These are phyloP conservation scores for Parnassius orleans DNA, from an alignment of 2,888 invertebrate genomes.

Conservation along the genomic window DNA sequence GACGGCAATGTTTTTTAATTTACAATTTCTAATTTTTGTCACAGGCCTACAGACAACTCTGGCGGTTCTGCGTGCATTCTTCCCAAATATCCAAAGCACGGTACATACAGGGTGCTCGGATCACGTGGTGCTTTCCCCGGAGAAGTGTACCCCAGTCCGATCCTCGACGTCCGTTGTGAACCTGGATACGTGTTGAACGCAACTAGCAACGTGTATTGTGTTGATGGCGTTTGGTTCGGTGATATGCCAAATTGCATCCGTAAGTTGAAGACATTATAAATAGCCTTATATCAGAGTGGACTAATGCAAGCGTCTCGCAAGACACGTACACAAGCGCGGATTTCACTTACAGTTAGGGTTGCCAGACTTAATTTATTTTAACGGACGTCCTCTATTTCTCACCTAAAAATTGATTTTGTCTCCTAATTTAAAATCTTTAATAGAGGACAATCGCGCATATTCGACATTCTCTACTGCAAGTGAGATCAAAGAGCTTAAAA, in stretches of 20 bases:
- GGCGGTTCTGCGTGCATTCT: slow-evolving; percentile 20
- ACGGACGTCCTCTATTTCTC: too few species aligned
- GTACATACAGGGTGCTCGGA: slow-evolving; percentile 20
- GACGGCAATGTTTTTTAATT: too few species aligned
- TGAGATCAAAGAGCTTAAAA: too few species aligned
- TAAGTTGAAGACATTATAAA: slow-evolving; percentile 22
- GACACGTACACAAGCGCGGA: too few species aligned
- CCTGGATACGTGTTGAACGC: slow-evolving; percentile 15
- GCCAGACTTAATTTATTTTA: too few species aligned
- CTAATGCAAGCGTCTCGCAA: too few species aligned
- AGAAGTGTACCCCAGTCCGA: slow-evolving; percentile 7
- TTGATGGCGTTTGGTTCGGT: slow-evolving; percentile 26
- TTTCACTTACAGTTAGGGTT: too few species aligned
- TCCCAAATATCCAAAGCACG: slow-evolving; percentile 26
- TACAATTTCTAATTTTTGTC: neutral
- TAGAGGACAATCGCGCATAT: too few species aligned
- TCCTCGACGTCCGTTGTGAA: slow-evolving; percentile 23
- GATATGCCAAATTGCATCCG: slow-evolving; percentile 28
- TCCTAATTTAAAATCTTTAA: too few species aligned
- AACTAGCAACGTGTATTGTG: slow-evolving; percentile 13
- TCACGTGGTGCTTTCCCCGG: slow-evolving; percentile 10
- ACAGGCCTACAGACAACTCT: neutral
- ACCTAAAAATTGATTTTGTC: too few species aligned
- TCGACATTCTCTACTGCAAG: too few species aligned
- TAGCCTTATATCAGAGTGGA: too few species aligned